Evolutionary conservation across 2,113 vertebrate species (phyloP).

Genomic region (Chaetura pelagica): DNA sequence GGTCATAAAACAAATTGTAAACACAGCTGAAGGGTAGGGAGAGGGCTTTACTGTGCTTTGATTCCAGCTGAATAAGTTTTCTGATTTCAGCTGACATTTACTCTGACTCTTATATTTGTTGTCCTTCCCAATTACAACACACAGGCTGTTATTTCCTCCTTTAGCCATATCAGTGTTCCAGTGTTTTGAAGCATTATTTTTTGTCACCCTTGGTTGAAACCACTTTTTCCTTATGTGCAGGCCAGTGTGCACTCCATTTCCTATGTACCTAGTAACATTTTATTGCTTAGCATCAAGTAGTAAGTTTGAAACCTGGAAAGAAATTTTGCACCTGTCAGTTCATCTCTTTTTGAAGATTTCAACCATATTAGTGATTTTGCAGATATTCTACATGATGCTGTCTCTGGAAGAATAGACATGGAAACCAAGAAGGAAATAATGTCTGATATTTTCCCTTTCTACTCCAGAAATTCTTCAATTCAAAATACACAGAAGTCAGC

Average conservation of each 20-base stretch:
- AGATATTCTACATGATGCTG: neutral
- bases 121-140: neutral
- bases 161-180: neutral
- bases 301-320: neutral
- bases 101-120: neutral
- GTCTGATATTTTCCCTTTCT: neutral
- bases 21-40: neutral
- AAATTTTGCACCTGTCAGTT: neutral
- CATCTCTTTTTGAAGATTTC: neutral
- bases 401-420: neutral
- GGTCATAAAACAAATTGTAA: neutral
- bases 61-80: neutral
- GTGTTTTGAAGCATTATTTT: neutral
- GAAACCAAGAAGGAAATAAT: neutral
- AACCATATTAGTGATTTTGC: neutral
- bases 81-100: neutral
- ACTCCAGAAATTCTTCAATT: neutral
- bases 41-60: neutral
- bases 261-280: neutral
- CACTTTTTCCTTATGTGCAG: neutral
- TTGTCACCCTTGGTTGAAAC: neutral
- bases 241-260: neutral
- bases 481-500: neutral
- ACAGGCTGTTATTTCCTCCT: neutral
- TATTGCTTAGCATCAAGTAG: neutral